Conservation (phyloP, 2,113 vertebrate genomes). For the Isichthys henryi region DNA sequence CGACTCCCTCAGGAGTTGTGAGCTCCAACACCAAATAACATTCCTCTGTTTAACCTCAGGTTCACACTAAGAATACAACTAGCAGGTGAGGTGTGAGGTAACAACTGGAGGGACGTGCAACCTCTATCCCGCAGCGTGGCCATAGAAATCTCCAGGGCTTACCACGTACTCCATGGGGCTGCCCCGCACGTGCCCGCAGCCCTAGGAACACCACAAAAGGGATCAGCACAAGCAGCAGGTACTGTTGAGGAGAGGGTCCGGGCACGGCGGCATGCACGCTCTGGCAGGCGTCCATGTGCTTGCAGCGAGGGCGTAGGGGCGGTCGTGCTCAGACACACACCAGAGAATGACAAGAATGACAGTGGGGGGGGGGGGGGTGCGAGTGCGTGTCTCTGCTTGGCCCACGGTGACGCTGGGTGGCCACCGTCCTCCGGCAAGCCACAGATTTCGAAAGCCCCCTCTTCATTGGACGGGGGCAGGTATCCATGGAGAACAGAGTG, state of each 20-base stretch:
- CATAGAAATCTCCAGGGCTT: conserved; percentile 45
- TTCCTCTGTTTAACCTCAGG: neutral
- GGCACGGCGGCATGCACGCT: neutral
- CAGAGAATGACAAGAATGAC: conserved; percentile 62
- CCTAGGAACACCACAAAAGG: conserved; percentile 61
- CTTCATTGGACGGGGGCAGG: neutral
- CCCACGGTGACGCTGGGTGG: neutral
- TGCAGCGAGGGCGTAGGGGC: neutral
- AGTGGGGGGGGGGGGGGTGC: conserved; percentile 38
- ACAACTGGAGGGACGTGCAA: conserved; percentile 24
- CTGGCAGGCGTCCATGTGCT: neutral
- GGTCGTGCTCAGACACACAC: conserved; percentile 50
- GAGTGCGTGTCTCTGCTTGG: conserved; percentile 47
- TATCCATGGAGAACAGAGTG: too few relatives aligned
- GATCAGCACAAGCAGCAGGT: conserved; percentile 44
- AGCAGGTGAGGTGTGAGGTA: conserved; percentile 6
- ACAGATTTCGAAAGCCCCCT: neutral
- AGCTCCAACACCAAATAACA: neutral
- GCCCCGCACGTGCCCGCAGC: conserved; percentile 49
- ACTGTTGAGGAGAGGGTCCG: neutral
- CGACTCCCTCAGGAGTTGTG: neutral
- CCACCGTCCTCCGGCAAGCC: neutral
- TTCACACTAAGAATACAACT: neutral
- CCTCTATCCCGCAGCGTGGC: conserved; percentile 33
- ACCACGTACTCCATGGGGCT: conserved; percentile 65